These are phyloP conservation scores for Gopherus flavomarginatus DNA, from an alignment of 2,113 vertebrate species.

Conservation along the genomic window DNA sequence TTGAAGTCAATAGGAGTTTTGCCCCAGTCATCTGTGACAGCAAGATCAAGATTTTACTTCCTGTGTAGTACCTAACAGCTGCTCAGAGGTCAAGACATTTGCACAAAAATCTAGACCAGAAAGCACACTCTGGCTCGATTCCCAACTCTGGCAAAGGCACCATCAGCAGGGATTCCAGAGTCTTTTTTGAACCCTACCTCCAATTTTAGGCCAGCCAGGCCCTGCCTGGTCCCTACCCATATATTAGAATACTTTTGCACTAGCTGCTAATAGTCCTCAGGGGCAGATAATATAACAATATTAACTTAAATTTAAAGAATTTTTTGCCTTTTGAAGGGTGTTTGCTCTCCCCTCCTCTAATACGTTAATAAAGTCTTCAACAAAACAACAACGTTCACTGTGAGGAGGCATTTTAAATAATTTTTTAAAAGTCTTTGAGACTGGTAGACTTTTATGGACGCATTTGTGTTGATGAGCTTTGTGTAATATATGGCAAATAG, in stretches of 20 bases:
- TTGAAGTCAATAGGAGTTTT: not conserved
- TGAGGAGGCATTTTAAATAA: not conserved
- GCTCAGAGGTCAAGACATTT: not conserved
- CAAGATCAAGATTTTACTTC: not conserved
- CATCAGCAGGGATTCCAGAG: not conserved
- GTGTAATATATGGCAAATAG: not conserved
- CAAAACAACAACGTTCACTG: not conserved
- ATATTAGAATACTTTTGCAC: not conserved
- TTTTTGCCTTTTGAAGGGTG: not conserved
- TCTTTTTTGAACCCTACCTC: not conserved
- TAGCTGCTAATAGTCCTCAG: not conserved
- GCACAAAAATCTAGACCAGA: not conserved
- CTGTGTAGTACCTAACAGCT: not conserved
- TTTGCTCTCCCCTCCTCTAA: not conserved
- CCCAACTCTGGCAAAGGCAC: not conserved
- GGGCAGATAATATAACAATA: not conserved
- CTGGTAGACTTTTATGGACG: not conserved
- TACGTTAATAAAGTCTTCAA: not conserved
- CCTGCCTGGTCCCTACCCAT: not conserved
- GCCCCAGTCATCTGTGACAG: not conserved
- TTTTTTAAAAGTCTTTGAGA: not conserved
- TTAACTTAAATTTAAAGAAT: not conserved
- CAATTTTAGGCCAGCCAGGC: not conserved
- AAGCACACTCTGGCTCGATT: not conserved
- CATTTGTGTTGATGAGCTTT: not conserved